Evolutionary conservation across 2,888 invertebrate species (phyloP), one percentile per base, ranked within the genome.

Genomic region (Crioceris asparagi): DNA sequence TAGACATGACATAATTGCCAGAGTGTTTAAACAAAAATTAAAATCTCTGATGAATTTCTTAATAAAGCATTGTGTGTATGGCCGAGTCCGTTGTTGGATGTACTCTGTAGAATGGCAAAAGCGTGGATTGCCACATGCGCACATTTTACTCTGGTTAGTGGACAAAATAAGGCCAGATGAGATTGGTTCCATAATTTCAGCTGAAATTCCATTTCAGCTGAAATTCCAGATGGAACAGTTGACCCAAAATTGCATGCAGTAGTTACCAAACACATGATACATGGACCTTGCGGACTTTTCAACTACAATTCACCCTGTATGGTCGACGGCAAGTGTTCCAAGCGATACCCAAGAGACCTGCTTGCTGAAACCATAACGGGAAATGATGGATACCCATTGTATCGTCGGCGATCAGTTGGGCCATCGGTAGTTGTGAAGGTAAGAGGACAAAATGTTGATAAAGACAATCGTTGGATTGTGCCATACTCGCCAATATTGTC

Each of bases 281-380:
- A 33, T 33, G 33, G 23, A 33, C 33, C 33, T n/a, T 33, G 33
- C 12, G 33, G 33, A 12, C 11, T 23, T 7, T 7, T 33, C 19
- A 33, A 33, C 14, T 23, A 2, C 5, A n/a, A 21, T 21, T 33
- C 21, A 21, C 33, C n/a, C n/a, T n/a, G n/a, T n/a, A n/a, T n/a
- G n/a, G n/a, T n/a, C n/a, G n/a, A n/a, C n/a, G n/a, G n/a, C n/a
- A n/a, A n/a, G n/a, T n/a, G n/a, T n/a, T n/a, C n/a, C n/a, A n/a
- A n/a, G n/a, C n/a, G n/a, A n/a, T 23, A 10, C 23, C 21, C 23
- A 33, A 21, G 33, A 5, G 10, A n/a, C 21, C 19, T 21, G 33
- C 54, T 11, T 51, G 47, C 27, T 46, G 55, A 31, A 51, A 58
- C 44, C 57, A 55, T 26, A 56, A 55, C 46, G n/a, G n/a, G n/a